These are phyloP conservation scores for Trichacis sp. DNA, from an alignment of 2,888 invertebrate species.

Conservation along the genomic window DNA sequence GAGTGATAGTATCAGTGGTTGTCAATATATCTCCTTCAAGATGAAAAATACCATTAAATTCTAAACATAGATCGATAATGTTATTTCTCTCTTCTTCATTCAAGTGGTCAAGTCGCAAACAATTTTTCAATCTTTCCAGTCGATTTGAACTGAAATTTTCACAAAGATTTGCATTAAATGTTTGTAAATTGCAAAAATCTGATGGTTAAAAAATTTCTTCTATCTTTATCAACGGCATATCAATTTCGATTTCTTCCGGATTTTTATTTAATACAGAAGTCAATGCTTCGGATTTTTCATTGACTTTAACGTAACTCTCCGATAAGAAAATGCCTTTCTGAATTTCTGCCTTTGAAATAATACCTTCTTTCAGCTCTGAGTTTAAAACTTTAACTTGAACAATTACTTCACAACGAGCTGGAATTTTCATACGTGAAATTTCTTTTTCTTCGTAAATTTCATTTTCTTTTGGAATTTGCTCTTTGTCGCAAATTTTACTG, in stretches of 20 bases:
- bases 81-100: slow-evolving; percentile 12
- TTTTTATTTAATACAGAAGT: neutral
- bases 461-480: neutral
- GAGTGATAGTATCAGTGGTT: slow-evolving; percentile 15
- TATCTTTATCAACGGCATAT: neutral
- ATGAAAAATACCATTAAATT: slow-evolving; percentile 14
- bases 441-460: neutral
- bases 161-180: too few species aligned
- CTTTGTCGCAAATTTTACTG: too few species aligned
- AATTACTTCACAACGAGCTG: neutral
- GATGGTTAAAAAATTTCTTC: neutral
- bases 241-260: neutral
- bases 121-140: neutral
- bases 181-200: too few species aligned
- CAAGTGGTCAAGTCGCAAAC: slow-evolving; percentile 4
- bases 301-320: neutral
- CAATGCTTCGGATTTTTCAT: neutral
- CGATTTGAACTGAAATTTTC: neutral
- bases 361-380: neutral
- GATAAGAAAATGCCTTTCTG: neutral
- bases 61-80: slow-evolving; percentile 5
- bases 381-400: neutral
- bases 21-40: slow-evolving; percentile 6
- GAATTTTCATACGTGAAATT: neutral
- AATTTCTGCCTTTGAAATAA: neutral